phyloP scores from a whole-genome alignment of 2,797 vertebrate genomes.

The Peromyscus eremicus region DNA sequence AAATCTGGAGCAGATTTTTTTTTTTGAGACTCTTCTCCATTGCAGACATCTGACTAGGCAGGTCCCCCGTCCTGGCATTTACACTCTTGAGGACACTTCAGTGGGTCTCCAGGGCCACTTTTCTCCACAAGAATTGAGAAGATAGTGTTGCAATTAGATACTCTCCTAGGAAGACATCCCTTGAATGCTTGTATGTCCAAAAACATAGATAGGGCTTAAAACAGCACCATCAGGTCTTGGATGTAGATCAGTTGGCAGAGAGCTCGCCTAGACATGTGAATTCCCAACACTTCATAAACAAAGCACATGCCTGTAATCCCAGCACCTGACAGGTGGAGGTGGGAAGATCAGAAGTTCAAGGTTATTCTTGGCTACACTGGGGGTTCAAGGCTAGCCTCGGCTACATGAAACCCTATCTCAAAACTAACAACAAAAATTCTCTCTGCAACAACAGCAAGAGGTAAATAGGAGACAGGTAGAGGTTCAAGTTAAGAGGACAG shows the following conservation, averaged over 20 bases:
- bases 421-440: not conserved
- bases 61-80: not conserved
- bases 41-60: not conserved
- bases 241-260: not conserved
- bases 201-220: not conserved
- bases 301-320: not conserved
- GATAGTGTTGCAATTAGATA: too few species aligned
- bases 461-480: not conserved
- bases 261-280: not conserved
- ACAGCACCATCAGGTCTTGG: not conserved
- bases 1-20: not conserved
- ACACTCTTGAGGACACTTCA: accelerated
- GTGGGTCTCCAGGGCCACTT: not conserved
- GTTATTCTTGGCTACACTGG: not conserved
- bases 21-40: not conserved
- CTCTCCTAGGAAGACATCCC: not conserved
- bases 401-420: not conserved
- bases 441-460: not conserved
- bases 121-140: not conserved
- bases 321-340: not conserved
- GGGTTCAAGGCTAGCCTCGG: not conserved
- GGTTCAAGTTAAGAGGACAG: not conserved
- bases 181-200: too few species aligned
- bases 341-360: not conserved
- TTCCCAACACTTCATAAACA: not conserved